Percentiles rank a stretch among this genome's conserved stretches.
Conservation (phyloP, 2,113 vertebrate species). For the Myrmophylax atrothorax region DNA sequence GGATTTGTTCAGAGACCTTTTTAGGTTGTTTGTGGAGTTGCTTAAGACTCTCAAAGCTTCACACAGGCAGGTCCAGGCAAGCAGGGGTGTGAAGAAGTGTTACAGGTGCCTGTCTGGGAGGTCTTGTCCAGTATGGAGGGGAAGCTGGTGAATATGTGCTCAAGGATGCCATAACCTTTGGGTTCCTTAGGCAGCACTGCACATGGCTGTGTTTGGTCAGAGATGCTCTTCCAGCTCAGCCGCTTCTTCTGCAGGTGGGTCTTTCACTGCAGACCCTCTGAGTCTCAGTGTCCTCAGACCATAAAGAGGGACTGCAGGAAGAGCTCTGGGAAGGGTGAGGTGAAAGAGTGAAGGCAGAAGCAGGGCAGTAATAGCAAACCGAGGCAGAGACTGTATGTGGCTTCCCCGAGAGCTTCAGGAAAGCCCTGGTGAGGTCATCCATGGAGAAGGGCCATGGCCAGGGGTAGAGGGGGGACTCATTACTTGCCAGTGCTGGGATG, state of each 20-base stretch:
- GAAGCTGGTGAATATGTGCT: not conserved
- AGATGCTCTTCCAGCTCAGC: not conserved
- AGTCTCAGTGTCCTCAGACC: not conserved
- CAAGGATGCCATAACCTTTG: not conserved
- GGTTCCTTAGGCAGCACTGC: not conserved
- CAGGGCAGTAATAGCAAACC: not conserved
- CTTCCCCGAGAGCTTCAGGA: not conserved
- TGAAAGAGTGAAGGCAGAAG: not conserved
- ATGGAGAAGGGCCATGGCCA: not conserved
- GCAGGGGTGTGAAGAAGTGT: not conserved
- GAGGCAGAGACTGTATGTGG: not conserved
- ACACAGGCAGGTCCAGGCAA: not conserved
- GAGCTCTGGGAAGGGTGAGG: not conserved
- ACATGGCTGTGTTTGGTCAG: not conserved
- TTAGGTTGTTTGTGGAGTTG: not conserved
- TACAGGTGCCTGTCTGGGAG: not conserved
- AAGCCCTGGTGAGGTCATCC: not conserved
- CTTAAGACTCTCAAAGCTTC: not conserved
- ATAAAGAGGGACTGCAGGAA: rapidly evolving
- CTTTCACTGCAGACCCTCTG: not conserved
- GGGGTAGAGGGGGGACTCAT: not conserved
- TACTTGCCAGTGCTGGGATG: rapidly evolving
- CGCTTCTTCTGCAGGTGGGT: not conserved
- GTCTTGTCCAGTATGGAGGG: not conserved
- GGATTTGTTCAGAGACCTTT: not conserved